A percentile compares a stretch with the other conserved stretches of the same genome.
These are phyloP conservation scores for Seladonia tumulorum DNA, from an alignment of 2,888 invertebrate species.

Conservation along the genomic window DNA sequence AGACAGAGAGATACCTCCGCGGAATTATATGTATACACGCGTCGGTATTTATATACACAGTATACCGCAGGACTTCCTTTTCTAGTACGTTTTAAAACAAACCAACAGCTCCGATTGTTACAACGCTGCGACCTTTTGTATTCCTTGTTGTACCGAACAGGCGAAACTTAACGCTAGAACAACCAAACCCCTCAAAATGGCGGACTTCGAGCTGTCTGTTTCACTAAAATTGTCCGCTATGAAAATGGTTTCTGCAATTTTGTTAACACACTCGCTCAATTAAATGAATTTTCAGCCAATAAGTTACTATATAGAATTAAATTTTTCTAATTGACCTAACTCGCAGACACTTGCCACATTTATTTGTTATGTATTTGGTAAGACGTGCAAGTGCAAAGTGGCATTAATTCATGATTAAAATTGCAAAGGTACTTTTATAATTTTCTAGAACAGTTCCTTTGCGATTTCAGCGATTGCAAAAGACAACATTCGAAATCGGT, in stretches of 20 bases:
- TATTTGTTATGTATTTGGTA: too few species aligned
- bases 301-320: neutral
- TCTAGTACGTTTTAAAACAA: conserved; percentile 65
- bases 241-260: neutral
- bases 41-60: conserved; percentile 59
- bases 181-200: too few species aligned
- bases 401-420: too few species aligned
- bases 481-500: neutral
- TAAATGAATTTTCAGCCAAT: neutral
- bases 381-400: too few species aligned
- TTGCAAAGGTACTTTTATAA: neutral
- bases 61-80: conserved; percentile 64
- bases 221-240: neutral
- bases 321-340: neutral
- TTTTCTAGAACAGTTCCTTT: neutral
- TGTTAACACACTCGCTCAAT: too few species aligned
- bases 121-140: conserved; percentile 58
- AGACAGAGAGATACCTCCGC: conserved; percentile 47
- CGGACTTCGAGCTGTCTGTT: neutral
- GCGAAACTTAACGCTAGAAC: conserved; percentile 25
- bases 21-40: conserved; percentile 56
- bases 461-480: neutral
- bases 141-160: conserved; percentile 50
- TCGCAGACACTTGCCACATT: too few species aligned
- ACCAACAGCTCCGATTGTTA: conserved; percentile 52